Evolutionary conservation across 1,140 invertebrate genomes (phyloP).

Genomic region (Lordiphosa clarofinis): DNA sequence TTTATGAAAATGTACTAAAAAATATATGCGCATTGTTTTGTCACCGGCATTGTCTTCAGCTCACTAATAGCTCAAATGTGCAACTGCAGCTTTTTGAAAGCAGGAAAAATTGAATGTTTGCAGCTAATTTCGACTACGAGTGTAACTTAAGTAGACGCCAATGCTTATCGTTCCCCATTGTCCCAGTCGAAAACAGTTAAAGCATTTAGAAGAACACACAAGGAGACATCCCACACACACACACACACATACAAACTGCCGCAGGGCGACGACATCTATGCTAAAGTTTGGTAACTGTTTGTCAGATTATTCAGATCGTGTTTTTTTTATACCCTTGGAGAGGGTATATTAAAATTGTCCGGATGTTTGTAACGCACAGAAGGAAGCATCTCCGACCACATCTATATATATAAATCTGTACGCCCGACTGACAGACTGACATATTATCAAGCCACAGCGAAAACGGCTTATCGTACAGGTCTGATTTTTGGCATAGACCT

Average conservation of each 20-base stretch:
- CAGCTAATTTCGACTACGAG: conserved; percentile 48
- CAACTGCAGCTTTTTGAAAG: conserved; percentile 29
- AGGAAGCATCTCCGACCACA: too few species aligned
- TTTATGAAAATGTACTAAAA: conserved; percentile 52
- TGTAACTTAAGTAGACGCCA: conserved; percentile 32
- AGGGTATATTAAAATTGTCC: too few species aligned
- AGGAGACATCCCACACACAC: conserved; percentile 24
- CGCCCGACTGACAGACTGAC: too few species aligned
- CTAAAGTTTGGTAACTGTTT: conserved; percentile 56
- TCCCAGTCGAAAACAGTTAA: conserved; percentile 41
- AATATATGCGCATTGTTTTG: conserved; percentile 49
- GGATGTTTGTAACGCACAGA: too few species aligned
- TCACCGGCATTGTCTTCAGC: conserved; percentile 37
- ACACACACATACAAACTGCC: conserved; percentile 22
- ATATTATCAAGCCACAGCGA: too few species aligned
- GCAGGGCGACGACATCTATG: conserved; percentile 27
- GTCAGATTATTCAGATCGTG: conserved; percentile 40
- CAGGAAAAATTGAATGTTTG: conserved; percentile 48
- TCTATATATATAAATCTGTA: too few species aligned
- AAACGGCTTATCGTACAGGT: too few species aligned
- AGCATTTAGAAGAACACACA: conserved; percentile 28
- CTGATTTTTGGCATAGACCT: too few species aligned
- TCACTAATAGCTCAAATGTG: conserved; percentile 57
- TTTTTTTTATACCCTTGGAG: conserved; percentile 2
- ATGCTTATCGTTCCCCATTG: conserved; percentile 40